A percentile compares a stretch with the other conserved stretches of the same genome.
Evolutionary conservation across 92 coral and sea anemone genomes (phyloP).

Genomic region (Porites lobata): DNA sequence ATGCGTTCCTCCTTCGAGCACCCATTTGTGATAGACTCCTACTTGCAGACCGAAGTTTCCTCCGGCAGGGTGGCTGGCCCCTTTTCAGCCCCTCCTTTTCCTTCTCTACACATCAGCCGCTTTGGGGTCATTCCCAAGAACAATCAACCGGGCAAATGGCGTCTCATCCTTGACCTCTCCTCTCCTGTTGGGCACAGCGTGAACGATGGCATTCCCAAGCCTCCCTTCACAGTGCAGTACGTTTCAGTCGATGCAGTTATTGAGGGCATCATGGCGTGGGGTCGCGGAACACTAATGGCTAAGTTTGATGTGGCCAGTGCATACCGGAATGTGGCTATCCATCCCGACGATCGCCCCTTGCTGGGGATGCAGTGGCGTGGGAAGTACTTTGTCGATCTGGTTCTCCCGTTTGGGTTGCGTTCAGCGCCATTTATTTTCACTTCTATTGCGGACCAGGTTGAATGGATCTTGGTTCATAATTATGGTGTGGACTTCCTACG

Average conservation of each 20-base stretch:
- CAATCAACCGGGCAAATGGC: slow-evolving; percentile 42
- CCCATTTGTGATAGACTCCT: neutral
- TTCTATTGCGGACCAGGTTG: too few species aligned
- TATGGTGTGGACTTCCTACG: neutral
- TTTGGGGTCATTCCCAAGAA: slow-evolving; percentile 10
- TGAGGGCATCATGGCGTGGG: too few species aligned
- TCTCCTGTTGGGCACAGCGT: slow-evolving; percentile 42
- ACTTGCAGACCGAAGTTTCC: neutral
- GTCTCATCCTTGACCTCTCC: slow-evolving; percentile 50
- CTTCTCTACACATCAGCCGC: neutral
- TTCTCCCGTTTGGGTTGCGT: too few species aligned
- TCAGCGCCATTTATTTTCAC: too few species aligned
- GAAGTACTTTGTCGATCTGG: too few species aligned
- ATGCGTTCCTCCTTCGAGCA: too few species aligned
- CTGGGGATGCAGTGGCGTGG: too few species aligned
- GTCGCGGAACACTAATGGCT: neutral
- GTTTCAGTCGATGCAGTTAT: too few species aligned
- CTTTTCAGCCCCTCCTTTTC: neutral
- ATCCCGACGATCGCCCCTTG: too few species aligned
- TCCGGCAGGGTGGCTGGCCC: slow-evolving; percentile 39
- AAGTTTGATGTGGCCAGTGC: neutral
- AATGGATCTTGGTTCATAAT: neutral
- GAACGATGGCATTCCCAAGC: slow-evolving; percentile 31
- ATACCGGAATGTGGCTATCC: too few species aligned
- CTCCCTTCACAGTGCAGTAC: too few species aligned